These are phyloP conservation scores for Aphidoletes aphidimyza DNA, from an alignment of 2,888 invertebrate species.

Conservation along the genomic window DNA sequence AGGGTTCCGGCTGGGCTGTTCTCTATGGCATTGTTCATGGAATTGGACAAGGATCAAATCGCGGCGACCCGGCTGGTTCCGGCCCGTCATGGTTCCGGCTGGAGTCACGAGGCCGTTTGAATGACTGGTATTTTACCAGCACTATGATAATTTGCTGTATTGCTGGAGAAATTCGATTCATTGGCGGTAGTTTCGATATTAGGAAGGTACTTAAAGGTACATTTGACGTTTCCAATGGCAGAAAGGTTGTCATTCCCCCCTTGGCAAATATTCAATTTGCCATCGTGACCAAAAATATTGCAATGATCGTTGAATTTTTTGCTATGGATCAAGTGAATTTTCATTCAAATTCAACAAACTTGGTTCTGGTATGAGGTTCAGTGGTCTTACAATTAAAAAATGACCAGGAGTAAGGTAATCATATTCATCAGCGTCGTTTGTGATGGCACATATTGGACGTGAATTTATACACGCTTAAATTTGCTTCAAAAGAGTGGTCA, in stretches of 20 bases:
- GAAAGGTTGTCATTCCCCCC: not conserved
- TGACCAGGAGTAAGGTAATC: conserved; percentile 59
- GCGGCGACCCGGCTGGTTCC: too few species aligned
- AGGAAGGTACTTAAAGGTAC: too few species aligned
- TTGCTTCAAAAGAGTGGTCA: conserved; percentile 56
- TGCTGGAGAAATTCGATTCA: too few species aligned
- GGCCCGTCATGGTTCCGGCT: too few species aligned
- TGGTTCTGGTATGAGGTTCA: not conserved
- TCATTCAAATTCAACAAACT: not conserved
- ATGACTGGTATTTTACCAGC: too few species aligned
- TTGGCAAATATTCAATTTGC: not conserved
- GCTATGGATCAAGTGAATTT: not conserved
- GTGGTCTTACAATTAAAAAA: conserved; percentile 59
- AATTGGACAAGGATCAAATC: too few species aligned
- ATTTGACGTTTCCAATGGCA: not conserved
- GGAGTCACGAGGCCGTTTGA: too few species aligned
- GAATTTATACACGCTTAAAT: conserved; percentile 59
- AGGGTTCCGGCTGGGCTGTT: too few species aligned
- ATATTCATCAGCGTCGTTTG: conserved; percentile 57
- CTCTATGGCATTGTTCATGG: too few species aligned
- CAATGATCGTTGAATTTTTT: not conserved
- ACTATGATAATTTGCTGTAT: too few species aligned
- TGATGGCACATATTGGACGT: conserved; percentile 57
- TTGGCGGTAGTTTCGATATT: too few species aligned
- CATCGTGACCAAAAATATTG: conserved; percentile 55